Conservation (phyloP, 2,797 vertebrate species). For the Sebastes aleutianus region DNA sequence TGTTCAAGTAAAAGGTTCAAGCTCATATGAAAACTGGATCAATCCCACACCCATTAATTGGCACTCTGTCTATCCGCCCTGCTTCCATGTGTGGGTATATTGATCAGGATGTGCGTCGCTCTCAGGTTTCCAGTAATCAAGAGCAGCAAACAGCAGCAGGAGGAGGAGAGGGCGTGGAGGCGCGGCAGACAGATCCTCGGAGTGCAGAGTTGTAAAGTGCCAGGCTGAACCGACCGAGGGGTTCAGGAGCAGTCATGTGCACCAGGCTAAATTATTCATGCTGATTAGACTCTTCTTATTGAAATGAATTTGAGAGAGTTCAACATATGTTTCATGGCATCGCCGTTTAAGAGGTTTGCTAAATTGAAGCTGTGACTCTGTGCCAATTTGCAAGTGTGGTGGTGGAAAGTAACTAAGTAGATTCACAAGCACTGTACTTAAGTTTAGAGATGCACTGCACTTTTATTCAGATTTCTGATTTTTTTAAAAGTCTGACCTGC, state of each 20-base stretch:
- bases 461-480: too few species aligned
- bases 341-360: slow-evolving; percentile 71
- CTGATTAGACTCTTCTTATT: slow-evolving; percentile 86
- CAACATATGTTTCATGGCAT: slow-evolving; percentile 81
- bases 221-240: slow-evolving; percentile 4
- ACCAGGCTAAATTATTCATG: slow-evolving; percentile 87
- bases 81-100: slow-evolving; percentile 4
- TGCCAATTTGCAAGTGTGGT: neutral
- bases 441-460: neutral
- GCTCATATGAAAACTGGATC: neutral
- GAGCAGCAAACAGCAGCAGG: slow-evolving; percentile 12
- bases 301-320: slow-evolving; percentile 81
- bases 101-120: slow-evolving; percentile 25
- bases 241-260: slow-evolving; percentile 60
- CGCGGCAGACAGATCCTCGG: slow-evolving; percentile 17
- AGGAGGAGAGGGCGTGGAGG: slow-evolving; percentile 15
- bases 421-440: neutral
- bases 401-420: neutral
- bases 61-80: slow-evolving; percentile 4
- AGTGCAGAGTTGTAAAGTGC: slow-evolving; percentile 20
- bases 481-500: too few species aligned
- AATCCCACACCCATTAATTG: slow-evolving; percentile 13
- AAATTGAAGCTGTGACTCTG: slow-evolving; percentile 65
- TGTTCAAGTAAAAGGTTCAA: neutral
- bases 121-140: slow-evolving; percentile 67